Percentiles rank a stretch among this genome's conserved stretches.
These are phyloP conservation scores for Sphaeridia pumilis DNA, from an alignment of 2,888 invertebrate genomes.

Conservation along the genomic window DNA sequence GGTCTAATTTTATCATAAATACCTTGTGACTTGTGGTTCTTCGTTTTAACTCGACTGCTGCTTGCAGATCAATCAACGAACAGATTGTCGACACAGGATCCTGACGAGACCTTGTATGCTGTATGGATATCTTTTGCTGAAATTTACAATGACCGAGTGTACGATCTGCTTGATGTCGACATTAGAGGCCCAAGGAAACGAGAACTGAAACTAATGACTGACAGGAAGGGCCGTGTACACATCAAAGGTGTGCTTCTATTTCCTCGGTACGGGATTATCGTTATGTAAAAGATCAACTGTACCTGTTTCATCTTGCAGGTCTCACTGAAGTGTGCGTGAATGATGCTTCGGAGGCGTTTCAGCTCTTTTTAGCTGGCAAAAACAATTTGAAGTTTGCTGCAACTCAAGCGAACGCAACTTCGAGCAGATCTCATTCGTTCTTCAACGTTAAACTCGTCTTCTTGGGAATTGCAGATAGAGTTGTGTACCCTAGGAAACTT, in stretches of 20 bases:
- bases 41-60: no score
- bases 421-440: conserved; percentile 78
- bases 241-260: conserved; percentile 45
- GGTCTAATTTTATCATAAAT: no score
- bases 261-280: no score
- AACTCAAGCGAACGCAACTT: conserved; percentile 65
- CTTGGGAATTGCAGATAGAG: conserved; percentile 40
- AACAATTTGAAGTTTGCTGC: conserved; percentile 62
- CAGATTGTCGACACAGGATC: no score
- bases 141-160: conserved; percentile 82
- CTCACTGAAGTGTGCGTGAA: conserved; percentile 53
- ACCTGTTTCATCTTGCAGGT: no score
- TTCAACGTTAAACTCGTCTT: conserved; percentile 69
- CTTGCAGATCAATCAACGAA: no score
- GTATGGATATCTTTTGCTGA: conserved; percentile 81
- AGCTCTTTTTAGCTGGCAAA: conserved; percentile 62
- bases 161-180: conserved; percentile 58
- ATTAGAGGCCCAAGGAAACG: conserved; percentile 37
- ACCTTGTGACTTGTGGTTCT: no score
- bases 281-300: no score
- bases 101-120: conserved; percentile 36
- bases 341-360: conserved; percentile 65
- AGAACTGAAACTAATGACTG: conserved; percentile 49
- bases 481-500: conserved; percentile 22
- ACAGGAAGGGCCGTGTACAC: conserved; percentile 46